These are phyloP conservation scores for Leistus spinibarbis DNA, from an alignment of 2,888 invertebrate genomes.

Conservation along the genomic window DNA sequence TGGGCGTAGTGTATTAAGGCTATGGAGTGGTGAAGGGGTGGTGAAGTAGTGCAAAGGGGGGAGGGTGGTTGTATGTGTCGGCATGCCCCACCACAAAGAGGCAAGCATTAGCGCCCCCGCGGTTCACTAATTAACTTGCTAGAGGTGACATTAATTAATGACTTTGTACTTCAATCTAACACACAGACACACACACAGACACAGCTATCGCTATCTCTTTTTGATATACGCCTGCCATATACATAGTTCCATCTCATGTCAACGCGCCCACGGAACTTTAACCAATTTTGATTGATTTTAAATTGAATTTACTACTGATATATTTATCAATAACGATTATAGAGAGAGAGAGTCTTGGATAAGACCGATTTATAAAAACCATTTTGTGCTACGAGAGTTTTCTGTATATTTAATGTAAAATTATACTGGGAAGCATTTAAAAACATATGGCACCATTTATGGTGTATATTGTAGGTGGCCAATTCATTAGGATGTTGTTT, in stretches of 20 bases:
- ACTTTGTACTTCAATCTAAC: constrained; percentile 20
- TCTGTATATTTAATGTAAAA: no score
- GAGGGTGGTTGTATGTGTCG: background rate
- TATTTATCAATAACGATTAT: no score
- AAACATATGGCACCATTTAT: no score
- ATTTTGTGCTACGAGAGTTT: no score
- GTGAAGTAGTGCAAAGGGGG: background rate
- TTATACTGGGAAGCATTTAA: no score
- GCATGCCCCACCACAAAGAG: constrained; percentile 22
- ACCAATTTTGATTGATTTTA: background rate
- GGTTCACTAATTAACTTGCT: constrained; percentile 44
- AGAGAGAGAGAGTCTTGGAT: no score
- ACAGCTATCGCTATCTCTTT: background rate
- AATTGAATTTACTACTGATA: background rate
- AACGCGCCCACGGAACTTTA: background rate
- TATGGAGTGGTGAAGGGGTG: background rate
- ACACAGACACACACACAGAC: background rate
- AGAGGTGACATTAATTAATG: constrained; percentile 45
- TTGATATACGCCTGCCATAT: background rate
- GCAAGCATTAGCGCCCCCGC: constrained; percentile 40
- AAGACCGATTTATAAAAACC: no score
- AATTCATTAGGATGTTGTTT: background rate
- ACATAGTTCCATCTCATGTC: background rate
- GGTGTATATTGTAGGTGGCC: no score
- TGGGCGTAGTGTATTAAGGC: background rate